phyloP scores from a whole-genome alignment of 1,140 invertebrate species.

The Hylyphantes graminicola region DNA sequence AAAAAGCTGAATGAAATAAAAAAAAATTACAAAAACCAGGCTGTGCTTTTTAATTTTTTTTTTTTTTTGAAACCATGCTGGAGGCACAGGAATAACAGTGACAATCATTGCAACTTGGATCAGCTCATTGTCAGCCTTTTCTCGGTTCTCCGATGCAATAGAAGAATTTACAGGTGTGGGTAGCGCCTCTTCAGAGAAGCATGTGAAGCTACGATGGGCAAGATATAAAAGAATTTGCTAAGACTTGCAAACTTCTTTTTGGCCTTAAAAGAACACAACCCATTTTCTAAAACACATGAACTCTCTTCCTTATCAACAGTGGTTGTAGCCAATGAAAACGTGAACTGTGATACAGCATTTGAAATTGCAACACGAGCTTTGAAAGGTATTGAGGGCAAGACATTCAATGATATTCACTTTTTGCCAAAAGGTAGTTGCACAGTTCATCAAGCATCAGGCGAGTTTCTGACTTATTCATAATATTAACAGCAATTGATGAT shows the following conservation, averaged over 20 bases:
- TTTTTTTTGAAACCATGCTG: too few species aligned
- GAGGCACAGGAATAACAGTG: constrained; percentile 63
- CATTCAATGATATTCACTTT: too few species aligned
- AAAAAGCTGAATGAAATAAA: too few species aligned
- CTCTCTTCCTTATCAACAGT: constrained; percentile 10
- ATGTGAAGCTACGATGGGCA: not conserved
- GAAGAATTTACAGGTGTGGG: not conserved
- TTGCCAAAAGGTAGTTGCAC: not conserved
- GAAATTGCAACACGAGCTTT: not conserved
- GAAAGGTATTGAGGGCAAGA: too few species aligned
- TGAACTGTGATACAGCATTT: not conserved
- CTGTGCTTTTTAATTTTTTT: too few species aligned
- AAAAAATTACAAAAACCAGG: too few species aligned
- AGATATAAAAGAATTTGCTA: not conserved
- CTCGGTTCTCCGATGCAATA: not conserved
- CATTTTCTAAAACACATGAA: not conserved
- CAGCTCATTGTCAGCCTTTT: not conserved
- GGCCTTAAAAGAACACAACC: not conserved
- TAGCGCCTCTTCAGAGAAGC: constrained; percentile 5
- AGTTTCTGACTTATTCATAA: not conserved
- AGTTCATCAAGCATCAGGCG: not conserved
- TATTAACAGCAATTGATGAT: not conserved
- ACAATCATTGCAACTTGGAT: constrained; percentile 61
- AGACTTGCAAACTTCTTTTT: constrained; percentile 15
- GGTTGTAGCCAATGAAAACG: constrained; percentile 3